Evolutionary conservation across 2,888 invertebrate genomes (phyloP).

Genomic region (Salticus scenicus): DNA sequence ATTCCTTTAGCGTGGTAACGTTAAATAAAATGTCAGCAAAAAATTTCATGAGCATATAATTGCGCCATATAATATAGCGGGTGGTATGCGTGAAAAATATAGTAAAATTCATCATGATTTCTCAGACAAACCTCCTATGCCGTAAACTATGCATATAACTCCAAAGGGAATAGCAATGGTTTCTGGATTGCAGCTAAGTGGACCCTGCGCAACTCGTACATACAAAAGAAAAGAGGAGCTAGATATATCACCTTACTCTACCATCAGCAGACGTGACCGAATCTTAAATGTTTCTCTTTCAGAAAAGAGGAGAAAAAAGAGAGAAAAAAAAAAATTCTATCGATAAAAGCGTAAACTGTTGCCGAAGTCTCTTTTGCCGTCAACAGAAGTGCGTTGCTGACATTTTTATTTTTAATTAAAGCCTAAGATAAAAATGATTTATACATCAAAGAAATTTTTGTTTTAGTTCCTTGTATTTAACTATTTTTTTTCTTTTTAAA

Average conservation of each 20-base stretch:
- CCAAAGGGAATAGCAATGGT: conserved; percentile 13
- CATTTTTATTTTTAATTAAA: neutral
- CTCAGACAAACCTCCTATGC: conserved; percentile 5
- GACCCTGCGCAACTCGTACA: conserved; percentile 10
- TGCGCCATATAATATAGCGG: neutral
- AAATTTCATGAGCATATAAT: neutral
- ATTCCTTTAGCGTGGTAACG: neutral
- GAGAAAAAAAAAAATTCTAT: conserved; percentile 28
- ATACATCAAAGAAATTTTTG: neutral
- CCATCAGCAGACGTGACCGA: conserved; percentile 55
- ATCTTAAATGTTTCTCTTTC: conserved; percentile 53
- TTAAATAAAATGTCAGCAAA: neutral
- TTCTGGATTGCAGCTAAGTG: conserved; percentile 22
- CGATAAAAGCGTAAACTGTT: conserved; percentile 37
- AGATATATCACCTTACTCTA: conserved; percentile 49
- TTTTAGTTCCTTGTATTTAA: too few species aligned
- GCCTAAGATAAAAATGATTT: neutral
- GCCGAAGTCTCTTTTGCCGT: conserved; percentile 14
- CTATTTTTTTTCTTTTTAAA: too few species aligned
- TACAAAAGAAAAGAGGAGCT: conserved; percentile 3
- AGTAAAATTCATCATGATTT: conserved; percentile 23
- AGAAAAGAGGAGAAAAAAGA: conserved; percentile 23
- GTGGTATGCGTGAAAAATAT: neutral
- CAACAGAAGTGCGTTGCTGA: neutral
- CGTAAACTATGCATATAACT: conserved; percentile 7